phyloP scores from a whole-genome alignment of 2,113 vertebrate genomes.

The Aldabrachelys gigantea region DNA sequence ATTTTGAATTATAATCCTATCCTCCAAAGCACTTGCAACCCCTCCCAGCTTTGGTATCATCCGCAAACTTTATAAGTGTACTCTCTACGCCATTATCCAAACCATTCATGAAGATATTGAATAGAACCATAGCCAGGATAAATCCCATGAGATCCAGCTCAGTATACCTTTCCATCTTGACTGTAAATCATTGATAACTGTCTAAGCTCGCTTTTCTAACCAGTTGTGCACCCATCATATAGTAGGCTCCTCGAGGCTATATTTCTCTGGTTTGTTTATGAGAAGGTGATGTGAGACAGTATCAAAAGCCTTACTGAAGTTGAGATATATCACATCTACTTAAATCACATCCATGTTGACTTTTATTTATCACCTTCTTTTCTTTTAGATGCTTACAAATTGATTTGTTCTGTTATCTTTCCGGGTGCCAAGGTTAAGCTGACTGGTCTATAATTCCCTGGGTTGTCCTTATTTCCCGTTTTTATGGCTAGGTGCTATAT shows the following conservation, averaged over 20 bases:
- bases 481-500: background rate
- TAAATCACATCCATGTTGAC: background rate
- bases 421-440: background rate
- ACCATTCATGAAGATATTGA: background rate
- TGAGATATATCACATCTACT: background rate
- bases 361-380: background rate
- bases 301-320: background rate
- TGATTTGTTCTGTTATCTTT: background rate
- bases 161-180: background rate
- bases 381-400: background rate
- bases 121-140: background rate
- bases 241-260: background rate
- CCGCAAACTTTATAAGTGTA: background rate
- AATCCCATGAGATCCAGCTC: background rate
- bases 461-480: background rate
- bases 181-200: background rate
- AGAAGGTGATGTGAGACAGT: background rate
- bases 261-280: background rate
- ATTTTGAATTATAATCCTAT: background rate
- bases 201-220: background rate
- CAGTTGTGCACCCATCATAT: background rate
- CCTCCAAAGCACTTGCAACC: background rate
- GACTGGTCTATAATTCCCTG: background rate
- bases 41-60: background rate
- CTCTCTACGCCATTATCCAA: background rate